Conservation (phyloP, 64 coral and sea anemone species). For the Astreopora myriophthalma region DNA sequence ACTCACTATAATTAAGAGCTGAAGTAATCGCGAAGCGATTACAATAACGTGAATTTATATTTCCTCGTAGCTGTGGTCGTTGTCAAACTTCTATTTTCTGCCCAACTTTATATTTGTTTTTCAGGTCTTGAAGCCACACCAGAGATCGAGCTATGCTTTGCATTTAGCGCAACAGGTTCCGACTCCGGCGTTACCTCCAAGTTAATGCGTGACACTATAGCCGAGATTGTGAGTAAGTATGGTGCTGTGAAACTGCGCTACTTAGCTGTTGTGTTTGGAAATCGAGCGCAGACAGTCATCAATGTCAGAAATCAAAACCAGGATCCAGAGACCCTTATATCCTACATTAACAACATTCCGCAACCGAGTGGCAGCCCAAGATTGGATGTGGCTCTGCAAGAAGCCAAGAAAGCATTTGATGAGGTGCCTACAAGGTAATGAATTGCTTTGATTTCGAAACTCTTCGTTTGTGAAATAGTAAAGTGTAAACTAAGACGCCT, state of each 20-base stretch:
- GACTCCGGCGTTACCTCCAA: conserved; percentile 36
- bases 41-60: no score
- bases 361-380: conserved; percentile 48
- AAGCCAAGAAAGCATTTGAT: conserved; percentile 43
- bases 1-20: no score
- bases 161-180: conserved; percentile 62
- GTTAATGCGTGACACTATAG: conserved; percentile 84
- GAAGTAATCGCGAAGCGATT: no score
- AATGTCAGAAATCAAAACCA: conserved; percentile 40
- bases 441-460: background rate
- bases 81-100: background rate
- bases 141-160: conserved; percentile 78
- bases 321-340: conserved; percentile 36
- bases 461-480: no score
- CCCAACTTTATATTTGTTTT: background rate
- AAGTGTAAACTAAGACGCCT: no score
- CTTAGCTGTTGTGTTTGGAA: conserved; percentile 77
- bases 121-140: conserved; percentile 64
- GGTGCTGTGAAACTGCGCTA: conserved; percentile 75
- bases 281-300: conserved; percentile 50
- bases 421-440: background rate
- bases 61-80: no score
- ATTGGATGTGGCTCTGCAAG: conserved; percentile 56
- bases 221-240: conserved; percentile 51
- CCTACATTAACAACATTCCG: conserved; percentile 22